Evolutionary conservation across 2,888 invertebrate species (phyloP), one percentile per base, ranked within the genome.

Genomic region (Ommatoiulus sabulosus): DNA sequence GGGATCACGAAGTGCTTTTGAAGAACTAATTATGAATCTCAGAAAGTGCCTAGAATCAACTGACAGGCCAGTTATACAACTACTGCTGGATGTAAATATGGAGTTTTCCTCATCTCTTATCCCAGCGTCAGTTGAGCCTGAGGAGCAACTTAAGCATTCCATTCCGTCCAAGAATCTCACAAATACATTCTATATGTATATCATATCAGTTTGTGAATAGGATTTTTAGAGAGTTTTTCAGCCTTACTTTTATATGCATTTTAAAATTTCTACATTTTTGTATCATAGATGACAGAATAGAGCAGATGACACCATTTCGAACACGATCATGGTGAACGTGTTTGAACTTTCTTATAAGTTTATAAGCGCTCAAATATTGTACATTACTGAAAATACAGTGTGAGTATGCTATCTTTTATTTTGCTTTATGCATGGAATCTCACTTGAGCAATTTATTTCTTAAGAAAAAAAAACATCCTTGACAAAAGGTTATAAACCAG

Each of bases 1-100:
- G 84, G 44, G 15, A 15, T 20, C 15, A 84, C 17, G 35, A 44
- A 20, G 1, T 17, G 44, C 17, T 12, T 3, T 44, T 8, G 17
- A 84, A 84, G 24, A 84, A 84, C 44, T 84, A 43, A 20, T 20
- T 84, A 20, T 84, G 57, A 57, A 57, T 57, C 57, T 57, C 57
- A 57, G 57, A 15, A 57, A 57, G 57, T 57, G 57, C 57, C 57
- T 57, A n/a, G n/a, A 57, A 57, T n/a, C 57, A 57, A 0, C 57
- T 57, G 17, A 57, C 57, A 15, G 15, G 12, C 52, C 8, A n/a
- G 8, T 8, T 46, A 46, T 15, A 4, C 52, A 52, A 57, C 57
- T 17, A 3, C 17, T 57, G n/a, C n/a, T 57, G 57, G 57, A 10
- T 57, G 10, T 6, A 17, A 57, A 10, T 57, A n/a, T 5, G 57